phyloP scores from a whole-genome alignment of 2,888 invertebrate species.

The Campopleginae sp. region DNA sequence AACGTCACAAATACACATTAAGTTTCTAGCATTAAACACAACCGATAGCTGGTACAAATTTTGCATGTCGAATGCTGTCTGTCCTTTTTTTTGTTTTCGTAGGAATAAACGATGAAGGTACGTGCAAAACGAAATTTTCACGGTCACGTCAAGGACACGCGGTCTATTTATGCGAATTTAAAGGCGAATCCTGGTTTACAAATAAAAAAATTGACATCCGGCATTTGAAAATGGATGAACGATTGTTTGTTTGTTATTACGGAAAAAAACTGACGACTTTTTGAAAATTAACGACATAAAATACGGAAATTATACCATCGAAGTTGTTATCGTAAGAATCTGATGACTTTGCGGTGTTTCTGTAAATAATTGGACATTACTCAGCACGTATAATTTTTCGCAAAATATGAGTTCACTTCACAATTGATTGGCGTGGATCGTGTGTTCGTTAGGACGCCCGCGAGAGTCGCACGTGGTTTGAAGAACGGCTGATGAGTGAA shows the following conservation, averaged over 20 bases:
- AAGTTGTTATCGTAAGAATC: background rate
- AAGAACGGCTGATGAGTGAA: background rate
- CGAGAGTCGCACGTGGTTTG: conserved; percentile 24
- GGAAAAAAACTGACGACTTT: background rate
- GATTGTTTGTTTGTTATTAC: background rate
- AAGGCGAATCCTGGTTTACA: background rate
- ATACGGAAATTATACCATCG: background rate
- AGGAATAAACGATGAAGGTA: background rate
- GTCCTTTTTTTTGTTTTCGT: background rate
- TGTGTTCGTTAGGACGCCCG: background rate
- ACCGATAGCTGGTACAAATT: background rate
- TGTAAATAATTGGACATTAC: background rate
- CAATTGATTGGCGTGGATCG: background rate
- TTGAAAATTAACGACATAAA: background rate
- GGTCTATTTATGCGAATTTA: background rate
- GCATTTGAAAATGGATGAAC: background rate
- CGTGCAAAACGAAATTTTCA: background rate
- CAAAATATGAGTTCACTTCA: background rate
- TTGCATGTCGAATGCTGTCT: background rate
- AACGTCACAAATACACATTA: conserved; percentile 2
- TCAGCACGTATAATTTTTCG: background rate
- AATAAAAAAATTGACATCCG: background rate
- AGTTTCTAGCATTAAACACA: conserved; percentile 4
- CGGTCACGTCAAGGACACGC: background rate
- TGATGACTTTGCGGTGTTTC: background rate